Conservation (phyloP, 2,888 invertebrate species). For the Drosophila austrosaltans region DNA sequence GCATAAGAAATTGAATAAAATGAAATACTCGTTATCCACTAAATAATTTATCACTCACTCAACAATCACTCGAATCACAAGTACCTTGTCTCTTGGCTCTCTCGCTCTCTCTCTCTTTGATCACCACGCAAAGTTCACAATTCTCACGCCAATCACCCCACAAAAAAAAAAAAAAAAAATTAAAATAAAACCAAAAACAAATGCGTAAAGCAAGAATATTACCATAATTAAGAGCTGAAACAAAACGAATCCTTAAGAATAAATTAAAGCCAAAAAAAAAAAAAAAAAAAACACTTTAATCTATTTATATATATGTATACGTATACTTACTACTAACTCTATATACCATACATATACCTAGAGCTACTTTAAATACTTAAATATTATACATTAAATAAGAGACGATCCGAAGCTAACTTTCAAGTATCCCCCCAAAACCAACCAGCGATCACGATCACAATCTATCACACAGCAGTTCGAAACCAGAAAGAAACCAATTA, state of each 20-base stretch:
- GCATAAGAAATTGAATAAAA: constrained; percentile 15
- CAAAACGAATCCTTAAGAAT: constrained; percentile 5
- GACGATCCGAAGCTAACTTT: background rate
- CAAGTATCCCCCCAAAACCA: background rate
- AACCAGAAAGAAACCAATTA: background rate
- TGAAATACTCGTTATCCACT: constrained; percentile 22
- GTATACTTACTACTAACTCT: constrained; percentile 7
- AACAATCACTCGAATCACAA: constrained; percentile 40
- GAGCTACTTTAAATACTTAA: constrained; percentile 10
- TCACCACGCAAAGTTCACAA: constrained; percentile 64
- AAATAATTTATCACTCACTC: constrained; percentile 67
- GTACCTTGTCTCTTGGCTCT: constrained; percentile 33
- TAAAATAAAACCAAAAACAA: constrained; percentile 4
- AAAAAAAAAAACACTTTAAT: constrained; percentile 1
- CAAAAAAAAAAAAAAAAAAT: constrained; percentile 14
- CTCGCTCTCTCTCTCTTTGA: constrained; percentile 23
- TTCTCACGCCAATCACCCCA: constrained; percentile 66
- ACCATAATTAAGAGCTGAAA: constrained; percentile 5
- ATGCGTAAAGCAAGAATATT: constrained; percentile 14
- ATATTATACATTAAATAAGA: background rate
- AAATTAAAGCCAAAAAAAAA: constrained; percentile 3
- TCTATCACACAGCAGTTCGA: background rate
- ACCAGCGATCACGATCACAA: background rate
- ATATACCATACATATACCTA: constrained; percentile 16
- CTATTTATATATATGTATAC: constrained; percentile 9